phyloP scores from a whole-genome alignment of 2,888 invertebrate species.

The Oscheius sp. region DNA sequence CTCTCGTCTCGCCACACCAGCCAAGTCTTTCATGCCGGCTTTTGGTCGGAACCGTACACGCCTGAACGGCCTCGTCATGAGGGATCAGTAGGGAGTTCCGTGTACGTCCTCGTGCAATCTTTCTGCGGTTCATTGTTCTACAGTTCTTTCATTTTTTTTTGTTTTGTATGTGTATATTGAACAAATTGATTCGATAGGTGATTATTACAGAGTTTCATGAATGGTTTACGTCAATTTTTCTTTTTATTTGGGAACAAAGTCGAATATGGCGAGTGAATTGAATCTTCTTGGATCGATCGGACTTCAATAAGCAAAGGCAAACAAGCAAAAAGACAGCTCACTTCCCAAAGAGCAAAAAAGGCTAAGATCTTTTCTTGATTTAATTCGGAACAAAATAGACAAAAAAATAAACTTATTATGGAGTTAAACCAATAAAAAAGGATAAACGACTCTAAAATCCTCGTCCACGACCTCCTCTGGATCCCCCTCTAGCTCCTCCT shows the following conservation, averaged over 20 bases:
- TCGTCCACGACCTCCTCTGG: slow-evolving; percentile 31
- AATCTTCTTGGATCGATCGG: no score
- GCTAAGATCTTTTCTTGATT: no score
- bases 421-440: not conserved
- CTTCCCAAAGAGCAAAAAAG: no score
- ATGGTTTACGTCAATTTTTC: not conserved
- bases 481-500: slow-evolving; percentile 17
- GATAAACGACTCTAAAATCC: not conserved
- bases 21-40: slow-evolving; percentile 34
- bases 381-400: not conserved
- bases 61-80: slow-evolving; percentile 3
- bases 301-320: no score
- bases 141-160: slow-evolving; percentile 18
- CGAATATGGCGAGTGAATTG: not conserved
- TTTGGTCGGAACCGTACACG: slow-evolving; percentile 27
- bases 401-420: slow-evolving; percentile 5
- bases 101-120: slow-evolving; percentile 26
- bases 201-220: slow-evolving; percentile 19
- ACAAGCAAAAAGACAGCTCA: no score
- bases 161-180: slow-evolving; percentile 25
- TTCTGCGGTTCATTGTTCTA: slow-evolving; percentile 17
- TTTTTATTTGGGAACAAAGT: not conserved
- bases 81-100: slow-evolving; percentile 11
- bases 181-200: slow-evolving; percentile 7
- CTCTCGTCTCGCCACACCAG: slow-evolving; percentile 10